These are phyloP conservation scores for Pristionchus pacificus DNA, from an alignment of 1,140 invertebrate genomes.

Conservation along the genomic window DNA sequence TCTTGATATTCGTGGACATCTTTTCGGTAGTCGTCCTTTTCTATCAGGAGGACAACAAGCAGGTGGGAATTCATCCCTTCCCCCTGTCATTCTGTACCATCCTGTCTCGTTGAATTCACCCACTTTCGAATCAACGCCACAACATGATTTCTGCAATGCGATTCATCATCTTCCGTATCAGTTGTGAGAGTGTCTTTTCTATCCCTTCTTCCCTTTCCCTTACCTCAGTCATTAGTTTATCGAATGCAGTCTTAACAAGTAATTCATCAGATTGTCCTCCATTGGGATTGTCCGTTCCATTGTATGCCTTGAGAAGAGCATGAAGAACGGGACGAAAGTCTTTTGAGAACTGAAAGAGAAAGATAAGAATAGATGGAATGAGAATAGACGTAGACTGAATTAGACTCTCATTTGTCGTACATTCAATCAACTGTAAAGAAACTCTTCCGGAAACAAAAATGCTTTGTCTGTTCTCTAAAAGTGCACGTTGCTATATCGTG, in stretches of 20 bases:
- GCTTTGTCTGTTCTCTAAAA: too few species aligned
- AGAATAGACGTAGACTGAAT: too few species aligned
- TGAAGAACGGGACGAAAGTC: constrained; percentile 49
- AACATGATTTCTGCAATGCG: constrained; percentile 49
- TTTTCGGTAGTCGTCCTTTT: constrained; percentile 43
- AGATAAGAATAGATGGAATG: too few species aligned
- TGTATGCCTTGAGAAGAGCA: constrained; percentile 51
- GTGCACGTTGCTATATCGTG: too few species aligned
- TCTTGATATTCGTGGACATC: constrained; percentile 47
- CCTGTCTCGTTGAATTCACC: constrained; percentile 53
- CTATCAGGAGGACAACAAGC: constrained; percentile 51
- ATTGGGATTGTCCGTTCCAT: constrained; percentile 46
- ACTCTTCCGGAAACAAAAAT: too few species aligned
- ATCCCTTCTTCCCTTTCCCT: background rate
- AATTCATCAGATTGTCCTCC: constrained; percentile 26
- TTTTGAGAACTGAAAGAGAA: constrained; percentile 44
- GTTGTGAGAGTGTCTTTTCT: background rate
- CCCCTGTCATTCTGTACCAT: constrained; percentile 39
- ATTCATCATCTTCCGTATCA: background rate
- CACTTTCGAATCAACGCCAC: constrained; percentile 52
- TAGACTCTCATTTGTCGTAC: too few species aligned
- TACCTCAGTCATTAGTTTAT: constrained; percentile 56
- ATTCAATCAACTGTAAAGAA: too few species aligned
- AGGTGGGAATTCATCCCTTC: constrained; percentile 48
- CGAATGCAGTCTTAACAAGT: constrained; percentile 54